Base-by-base conservation (phyloP, 2,888 invertebrate species). In the Andrena minutula region DNA sequence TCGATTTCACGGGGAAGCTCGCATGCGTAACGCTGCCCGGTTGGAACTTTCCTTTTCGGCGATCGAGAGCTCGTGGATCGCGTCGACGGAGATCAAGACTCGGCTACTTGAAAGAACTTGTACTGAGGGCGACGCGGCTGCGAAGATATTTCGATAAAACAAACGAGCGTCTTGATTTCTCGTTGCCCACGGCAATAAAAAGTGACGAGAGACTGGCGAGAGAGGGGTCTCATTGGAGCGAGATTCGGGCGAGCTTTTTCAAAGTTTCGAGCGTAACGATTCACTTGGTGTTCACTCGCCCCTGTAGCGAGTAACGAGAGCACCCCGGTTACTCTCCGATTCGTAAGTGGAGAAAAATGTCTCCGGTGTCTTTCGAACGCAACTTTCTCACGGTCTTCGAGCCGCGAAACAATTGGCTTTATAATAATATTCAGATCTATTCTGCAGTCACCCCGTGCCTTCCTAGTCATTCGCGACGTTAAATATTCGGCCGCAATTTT, bases 141-240 rank as follows among this genome's bases (percentile, higher is more conserved):
- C 23, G 47, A 26, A 66, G 49, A 41, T 74, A 66, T 70, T 63
- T 61, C 70, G 47, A 77, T 82, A 30, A 78, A 82, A 83, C 72
- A 82, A 82, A 64, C 26, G 78, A 78, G 6, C 32, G 32, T 35
- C 71, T 63, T 64, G 71, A 49, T 83, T 78, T 68, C 26, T 49
- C 71, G 83, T 83, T 83, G 68, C 82, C 83, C 60, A 71, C 10
- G 83, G 71, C 83, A 68, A 78, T 83, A 75, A 82, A 71, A 78
- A 58, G 35, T 78, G 78, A 83, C 83, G 61, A 82, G 35, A 77
- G 82, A 74, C 56, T 71, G 32, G n/a, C 58, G 47, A 4, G 26
- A 47, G 30, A 69, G 20, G 63, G 28, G 56, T 47, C 64, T 26
- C 10, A 2, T n/a, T 16, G 8, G 16, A 64, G 64, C 8, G 49